Percentiles rank a stretch among this genome's conserved stretches.
Conservation (phyloP, 2,888 invertebrate species). For the Netelia fuscicornis region DNA sequence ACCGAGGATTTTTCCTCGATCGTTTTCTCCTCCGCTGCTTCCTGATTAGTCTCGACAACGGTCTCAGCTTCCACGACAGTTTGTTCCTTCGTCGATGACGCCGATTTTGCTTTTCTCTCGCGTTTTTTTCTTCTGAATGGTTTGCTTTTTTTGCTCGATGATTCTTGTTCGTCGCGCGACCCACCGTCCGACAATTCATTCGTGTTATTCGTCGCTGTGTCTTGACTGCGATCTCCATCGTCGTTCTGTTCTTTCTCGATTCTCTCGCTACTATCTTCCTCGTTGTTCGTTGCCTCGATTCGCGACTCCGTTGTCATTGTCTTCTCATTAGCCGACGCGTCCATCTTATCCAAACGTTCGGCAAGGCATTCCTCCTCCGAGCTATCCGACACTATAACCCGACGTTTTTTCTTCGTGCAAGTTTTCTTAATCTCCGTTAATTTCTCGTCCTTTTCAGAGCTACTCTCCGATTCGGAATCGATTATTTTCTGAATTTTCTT, state of each 20-base stretch:
- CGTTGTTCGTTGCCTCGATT: conserved; percentile 24
- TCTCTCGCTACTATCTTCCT: conserved; percentile 47
- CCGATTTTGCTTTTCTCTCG: conserved; percentile 44
- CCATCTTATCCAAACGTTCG: conserved; percentile 68
- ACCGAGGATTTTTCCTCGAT: conserved; percentile 38
- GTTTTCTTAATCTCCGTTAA: conserved; percentile 66
- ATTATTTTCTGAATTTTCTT: conserved; percentile 87
- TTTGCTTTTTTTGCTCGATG: conserved; percentile 68
- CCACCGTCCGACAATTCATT: conserved; percentile 35
- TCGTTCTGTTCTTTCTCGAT: conserved; percentile 57
- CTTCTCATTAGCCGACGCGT: conserved; percentile 37
- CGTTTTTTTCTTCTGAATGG: conserved; percentile 57
- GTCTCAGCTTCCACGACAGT: conserved; percentile 59
- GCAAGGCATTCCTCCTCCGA: conserved; percentile 79
- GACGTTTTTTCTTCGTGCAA: conserved; percentile 73
- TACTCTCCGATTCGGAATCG: conserved; percentile 86
- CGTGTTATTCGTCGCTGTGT: conserved; percentile 58
- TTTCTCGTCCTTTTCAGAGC: conserved; percentile 82
- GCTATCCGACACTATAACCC: conserved; percentile 79
- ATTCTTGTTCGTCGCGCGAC: conserved; percentile 57
- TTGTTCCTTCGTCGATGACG: conserved; percentile 7
- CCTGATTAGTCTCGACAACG: conserved; percentile 57
- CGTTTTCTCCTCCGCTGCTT: conserved; percentile 60
- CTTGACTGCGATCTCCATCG: conserved; percentile 61
- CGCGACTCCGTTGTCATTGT: conserved; percentile 7